These are phyloP conservation scores for Engraulis encrasicolus DNA, from an alignment of 2,113 vertebrate genomes.

Conservation along the genomic window DNA sequence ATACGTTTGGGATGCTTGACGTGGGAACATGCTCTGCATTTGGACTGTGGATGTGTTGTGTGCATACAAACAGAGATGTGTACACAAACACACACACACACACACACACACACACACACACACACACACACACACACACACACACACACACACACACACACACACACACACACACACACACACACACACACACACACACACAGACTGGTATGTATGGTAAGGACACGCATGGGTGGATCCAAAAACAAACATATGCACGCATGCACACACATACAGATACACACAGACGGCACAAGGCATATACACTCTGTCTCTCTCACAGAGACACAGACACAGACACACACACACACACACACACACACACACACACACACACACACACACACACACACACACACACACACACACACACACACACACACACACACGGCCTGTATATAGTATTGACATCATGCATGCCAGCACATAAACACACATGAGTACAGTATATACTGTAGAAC, in stretches of 20 bases:
- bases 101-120: neutral
- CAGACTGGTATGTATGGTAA: too few relatives aligned
- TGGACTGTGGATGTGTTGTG: neutral
- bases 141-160: slow-evolving; percentile 9
- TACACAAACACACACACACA: too few relatives aligned
- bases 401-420: slow-evolving; percentile 13
- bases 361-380: neutral
- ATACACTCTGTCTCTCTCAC: neutral
- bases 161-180: slow-evolving; percentile 21
- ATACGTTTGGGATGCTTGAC: neutral
- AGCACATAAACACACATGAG: neutral
- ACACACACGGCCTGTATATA: slow-evolving; percentile 3
- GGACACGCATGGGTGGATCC: too few relatives aligned
- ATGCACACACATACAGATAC: neutral
- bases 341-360: neutral
- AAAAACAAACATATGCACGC: slow-evolving; percentile 17
- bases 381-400: neutral
- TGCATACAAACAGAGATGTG: neutral
- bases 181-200: neutral
- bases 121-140: slow-evolving; percentile 16
- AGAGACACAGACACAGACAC: neutral
- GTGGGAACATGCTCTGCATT: neutral
- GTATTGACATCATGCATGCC: slow-evolving; percentile 16
- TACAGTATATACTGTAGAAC: too few relatives aligned
- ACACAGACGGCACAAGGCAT: slow-evolving; percentile 22